Conservation (phyloP, 2,888 invertebrate species). For the Ctena decussata region DNA sequence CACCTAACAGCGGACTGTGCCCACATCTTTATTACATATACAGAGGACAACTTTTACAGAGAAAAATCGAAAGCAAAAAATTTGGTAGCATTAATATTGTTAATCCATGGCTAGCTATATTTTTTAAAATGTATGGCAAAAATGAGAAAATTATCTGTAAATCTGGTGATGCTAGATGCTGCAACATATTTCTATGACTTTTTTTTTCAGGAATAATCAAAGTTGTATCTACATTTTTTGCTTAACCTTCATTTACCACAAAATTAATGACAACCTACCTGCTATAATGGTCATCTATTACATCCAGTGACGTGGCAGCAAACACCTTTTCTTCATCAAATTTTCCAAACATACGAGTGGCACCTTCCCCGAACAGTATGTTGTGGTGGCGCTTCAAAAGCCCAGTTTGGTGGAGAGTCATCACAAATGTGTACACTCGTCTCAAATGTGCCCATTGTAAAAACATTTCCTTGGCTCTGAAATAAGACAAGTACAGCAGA, state of each 20-base stretch:
- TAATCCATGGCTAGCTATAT: too few relatives aligned
- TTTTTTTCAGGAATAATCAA: too few relatives aligned
- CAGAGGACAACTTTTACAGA: too few relatives aligned
- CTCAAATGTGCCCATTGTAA: constrained; percentile 96
- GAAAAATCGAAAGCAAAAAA: too few relatives aligned
- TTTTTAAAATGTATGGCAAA: background rate
- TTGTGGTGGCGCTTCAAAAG: constrained; percentile 95
- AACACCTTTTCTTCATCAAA: constrained; percentile 93
- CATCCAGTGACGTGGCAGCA: constrained; percentile 94
- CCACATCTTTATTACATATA: too few relatives aligned
- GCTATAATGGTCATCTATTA: constrained; percentile 96
- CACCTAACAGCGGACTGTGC: too few relatives aligned
- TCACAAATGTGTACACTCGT: constrained; percentile 95
- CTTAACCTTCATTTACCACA: too few relatives aligned
- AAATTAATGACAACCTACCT: constrained; percentile 88
- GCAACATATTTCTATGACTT: too few relatives aligned
- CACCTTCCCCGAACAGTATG: constrained; percentile 92
- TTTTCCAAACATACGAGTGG: constrained; percentile 89
- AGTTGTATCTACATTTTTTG: too few relatives aligned
- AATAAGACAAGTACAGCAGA: too few relatives aligned
- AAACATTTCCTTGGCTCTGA: constrained; percentile 92
- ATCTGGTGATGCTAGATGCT: too few relatives aligned
- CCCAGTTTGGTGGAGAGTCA: constrained; percentile 96
- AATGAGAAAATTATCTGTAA: background rate
- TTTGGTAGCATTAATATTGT: too few relatives aligned